Percentiles rank a stretch among this genome's conserved stretches.
These are phyloP conservation scores for Spea multiplicata DNA, from an alignment of 2,113 vertebrate species.

Conservation along the genomic window DNA sequence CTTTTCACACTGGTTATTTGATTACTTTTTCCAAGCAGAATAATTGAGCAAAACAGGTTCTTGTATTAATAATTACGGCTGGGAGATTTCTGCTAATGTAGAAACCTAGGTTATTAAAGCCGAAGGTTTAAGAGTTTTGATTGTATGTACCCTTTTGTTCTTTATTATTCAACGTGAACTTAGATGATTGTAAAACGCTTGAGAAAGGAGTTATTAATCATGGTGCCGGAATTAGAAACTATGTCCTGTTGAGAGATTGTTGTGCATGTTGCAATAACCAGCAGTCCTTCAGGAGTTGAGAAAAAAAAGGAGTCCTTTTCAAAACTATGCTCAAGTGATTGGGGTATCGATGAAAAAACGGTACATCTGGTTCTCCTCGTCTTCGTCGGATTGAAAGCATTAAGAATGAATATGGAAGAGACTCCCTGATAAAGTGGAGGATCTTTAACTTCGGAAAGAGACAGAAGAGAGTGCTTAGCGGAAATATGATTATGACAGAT, in stretches of 20 bases:
- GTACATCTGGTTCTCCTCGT: slow-evolving; percentile 39
- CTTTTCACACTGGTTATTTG: slow-evolving; percentile 54
- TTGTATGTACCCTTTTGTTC: not conserved
- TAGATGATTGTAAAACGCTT: slow-evolving; percentile 62
- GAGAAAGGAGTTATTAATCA: slow-evolving; percentile 61
- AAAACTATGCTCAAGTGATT: slow-evolving; percentile 48
- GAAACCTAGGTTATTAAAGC: not conserved
- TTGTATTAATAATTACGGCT: slow-evolving; percentile 65
- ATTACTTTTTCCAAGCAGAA: slow-evolving; percentile 65
- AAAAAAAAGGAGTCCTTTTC: slow-evolving; percentile 41
- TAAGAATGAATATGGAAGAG: slow-evolving; percentile 40
- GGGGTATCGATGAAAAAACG: not conserved
- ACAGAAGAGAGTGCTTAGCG: slow-evolving; percentile 46
- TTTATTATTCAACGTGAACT: slow-evolving; percentile 23
- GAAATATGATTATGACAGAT: slow-evolving; percentile 11
- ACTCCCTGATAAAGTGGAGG: slow-evolving; percentile 34
- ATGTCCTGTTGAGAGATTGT: slow-evolving; percentile 51
- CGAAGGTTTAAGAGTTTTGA: no score
- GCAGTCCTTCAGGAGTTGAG: slow-evolving; percentile 27
- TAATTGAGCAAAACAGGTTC: slow-evolving; percentile 62
- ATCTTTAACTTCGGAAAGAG: slow-evolving; percentile 41
- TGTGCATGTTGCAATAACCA: slow-evolving; percentile 34
- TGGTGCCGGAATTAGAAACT: slow-evolving; percentile 62
- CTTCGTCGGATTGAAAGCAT: slow-evolving; percentile 44
- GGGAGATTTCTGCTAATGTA: slow-evolving; percentile 52